Evolutionary conservation across 2,888 invertebrate genomes (phyloP).

Genomic region (Thymelicus lineola): DNA sequence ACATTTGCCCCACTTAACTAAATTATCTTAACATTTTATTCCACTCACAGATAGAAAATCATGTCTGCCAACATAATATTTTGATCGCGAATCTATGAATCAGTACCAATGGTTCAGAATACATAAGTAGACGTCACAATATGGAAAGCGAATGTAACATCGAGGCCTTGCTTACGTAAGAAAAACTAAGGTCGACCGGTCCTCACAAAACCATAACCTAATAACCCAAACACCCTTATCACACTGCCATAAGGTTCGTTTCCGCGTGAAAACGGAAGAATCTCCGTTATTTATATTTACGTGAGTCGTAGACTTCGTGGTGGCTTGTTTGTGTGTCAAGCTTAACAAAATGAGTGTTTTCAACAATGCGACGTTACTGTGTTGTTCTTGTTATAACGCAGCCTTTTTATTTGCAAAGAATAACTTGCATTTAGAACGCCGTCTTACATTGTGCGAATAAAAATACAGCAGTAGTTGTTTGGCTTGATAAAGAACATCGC

Average conservation of each 20-base stretch:
- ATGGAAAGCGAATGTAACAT: slow-evolving; percentile 36
- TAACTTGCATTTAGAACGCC: slow-evolving; percentile 30
- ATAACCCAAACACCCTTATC: slow-evolving; percentile 23
- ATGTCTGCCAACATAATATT: slow-evolving; percentile 7
- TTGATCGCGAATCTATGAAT: slow-evolving; percentile 23
- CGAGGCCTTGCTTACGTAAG: slow-evolving; percentile 43
- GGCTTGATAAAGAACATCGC: not conserved
- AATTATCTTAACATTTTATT: too few relatives aligned
- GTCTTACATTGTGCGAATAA: slow-evolving; percentile 12
- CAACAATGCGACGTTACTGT: slow-evolving; percentile 37
- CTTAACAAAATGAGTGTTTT: slow-evolving; percentile 37
- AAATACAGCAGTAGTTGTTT: not conserved
- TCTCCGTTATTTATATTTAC: slow-evolving; percentile 48
- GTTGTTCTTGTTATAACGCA: slow-evolving; percentile 34
- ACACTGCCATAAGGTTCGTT: slow-evolving; percentile 10
- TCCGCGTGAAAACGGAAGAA: not conserved
- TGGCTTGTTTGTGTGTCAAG: slow-evolving; percentile 36
- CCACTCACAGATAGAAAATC: not conserved
- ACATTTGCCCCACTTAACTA: too few relatives aligned
- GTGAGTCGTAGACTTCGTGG: slow-evolving; percentile 41
- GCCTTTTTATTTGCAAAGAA: slow-evolving; percentile 36
- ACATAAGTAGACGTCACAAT: slow-evolving; percentile 20
- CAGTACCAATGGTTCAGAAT: not conserved
- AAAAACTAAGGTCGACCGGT: slow-evolving; percentile 41
- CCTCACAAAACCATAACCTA: slow-evolving; percentile 24